Evolutionary conservation across 2,888 invertebrate species (phyloP).

Genomic region (Cephus pulcher): DNA sequence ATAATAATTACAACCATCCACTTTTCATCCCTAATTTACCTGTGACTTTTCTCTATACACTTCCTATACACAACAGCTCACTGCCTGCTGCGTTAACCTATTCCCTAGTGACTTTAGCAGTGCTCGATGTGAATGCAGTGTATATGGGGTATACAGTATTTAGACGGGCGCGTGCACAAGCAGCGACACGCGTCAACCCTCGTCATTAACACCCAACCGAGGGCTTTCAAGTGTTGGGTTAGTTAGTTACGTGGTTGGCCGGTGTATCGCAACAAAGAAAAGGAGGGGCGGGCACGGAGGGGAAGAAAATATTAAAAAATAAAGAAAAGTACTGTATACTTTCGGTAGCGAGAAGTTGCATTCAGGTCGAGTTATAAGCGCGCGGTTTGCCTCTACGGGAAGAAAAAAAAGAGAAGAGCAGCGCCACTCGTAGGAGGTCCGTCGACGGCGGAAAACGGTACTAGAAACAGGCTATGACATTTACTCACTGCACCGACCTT

Average conservation of each 20-base stretch:
- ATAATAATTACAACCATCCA: neutral
- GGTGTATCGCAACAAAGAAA: constrained; percentile 20
- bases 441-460: neutral
- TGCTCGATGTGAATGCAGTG: neutral
- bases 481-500: neutral
- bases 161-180: neutral
- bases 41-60: neutral
- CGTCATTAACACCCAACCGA: neutral
- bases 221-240: neutral
- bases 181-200: neutral
- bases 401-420: constrained; percentile 12
- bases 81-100: neutral
- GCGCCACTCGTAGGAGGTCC: neutral
- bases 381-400: neutral
- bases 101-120: neutral
- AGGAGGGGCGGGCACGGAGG: neutral
- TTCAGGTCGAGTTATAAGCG: neutral
- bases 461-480: neutral
- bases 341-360: neutral
- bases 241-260: neutral
- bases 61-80: neutral
- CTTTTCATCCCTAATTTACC: neutral
- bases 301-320: constrained; percentile 6
- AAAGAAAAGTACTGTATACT: neutral
- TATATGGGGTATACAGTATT: neutral